Conservation (phyloP, 2,888 invertebrate species). For the Caenorhabditis sp. region DNA sequence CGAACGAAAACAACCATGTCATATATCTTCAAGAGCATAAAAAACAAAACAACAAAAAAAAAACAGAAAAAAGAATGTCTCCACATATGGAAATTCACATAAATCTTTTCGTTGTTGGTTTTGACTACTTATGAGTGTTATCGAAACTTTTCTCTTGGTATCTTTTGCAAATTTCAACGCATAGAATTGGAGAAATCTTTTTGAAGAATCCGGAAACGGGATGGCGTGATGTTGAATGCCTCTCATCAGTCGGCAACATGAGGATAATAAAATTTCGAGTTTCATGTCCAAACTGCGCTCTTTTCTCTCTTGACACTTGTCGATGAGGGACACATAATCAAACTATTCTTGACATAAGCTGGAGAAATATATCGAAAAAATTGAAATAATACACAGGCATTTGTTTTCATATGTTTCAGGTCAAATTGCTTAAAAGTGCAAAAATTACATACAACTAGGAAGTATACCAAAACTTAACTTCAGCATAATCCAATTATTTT, state of each 20-base stretch:
- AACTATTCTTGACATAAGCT: no score
- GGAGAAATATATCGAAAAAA: no score
- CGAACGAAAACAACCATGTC: background rate
- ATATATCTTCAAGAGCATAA: background rate
- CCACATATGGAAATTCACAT: conserved; percentile 1
- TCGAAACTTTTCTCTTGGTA: background rate
- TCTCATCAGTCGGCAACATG: conserved; percentile 43
- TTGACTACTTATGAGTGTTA: conserved; percentile 16
- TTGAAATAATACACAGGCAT: no score
- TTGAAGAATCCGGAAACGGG: conserved; percentile 34
- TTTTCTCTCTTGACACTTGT: no score
- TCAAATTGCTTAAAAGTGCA: no score
- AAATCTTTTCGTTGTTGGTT: conserved; percentile 10
- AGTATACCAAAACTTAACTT: no score
- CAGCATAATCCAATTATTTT: no score
- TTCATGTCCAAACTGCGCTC: background rate
- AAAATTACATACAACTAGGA: no score
- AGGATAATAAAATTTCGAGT: conserved; percentile 38
- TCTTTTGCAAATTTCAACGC: background rate
- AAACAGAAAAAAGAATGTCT: background rate
- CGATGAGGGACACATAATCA: no score
- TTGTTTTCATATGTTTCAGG: no score
- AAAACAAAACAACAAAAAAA: background rate
- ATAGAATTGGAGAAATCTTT: background rate
- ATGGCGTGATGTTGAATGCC: conserved; percentile 49